These are phyloP conservation scores for Nothoprocta perdicaria DNA, from an alignment of 2,113 vertebrate species.

Conservation along the genomic window DNA sequence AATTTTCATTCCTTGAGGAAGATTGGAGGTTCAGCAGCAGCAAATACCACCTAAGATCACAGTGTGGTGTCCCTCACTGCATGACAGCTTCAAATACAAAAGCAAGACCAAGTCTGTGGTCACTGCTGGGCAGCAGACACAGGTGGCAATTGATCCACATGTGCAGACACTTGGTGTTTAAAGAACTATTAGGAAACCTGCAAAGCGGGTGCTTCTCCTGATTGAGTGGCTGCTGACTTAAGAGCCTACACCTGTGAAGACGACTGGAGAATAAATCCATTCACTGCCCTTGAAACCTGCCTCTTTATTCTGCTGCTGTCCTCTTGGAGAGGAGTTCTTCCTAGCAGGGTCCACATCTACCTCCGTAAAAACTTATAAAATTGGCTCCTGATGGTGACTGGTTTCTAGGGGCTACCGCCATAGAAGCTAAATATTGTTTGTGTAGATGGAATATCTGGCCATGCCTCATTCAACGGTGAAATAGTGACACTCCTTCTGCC, in stretches of 20 bases:
- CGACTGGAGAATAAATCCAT: not conserved
- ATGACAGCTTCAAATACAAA: not conserved
- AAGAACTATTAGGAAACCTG: not conserved
- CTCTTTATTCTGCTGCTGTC: not conserved
- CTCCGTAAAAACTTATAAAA: not conserved
- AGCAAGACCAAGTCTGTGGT: not conserved
- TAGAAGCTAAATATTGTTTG: not conserved
- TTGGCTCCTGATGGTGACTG: not conserved
- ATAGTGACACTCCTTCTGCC: not conserved
- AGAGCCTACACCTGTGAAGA: not conserved
- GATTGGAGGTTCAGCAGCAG: not conserved
- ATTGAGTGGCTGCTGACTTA: not conserved
- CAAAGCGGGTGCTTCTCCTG: not conserved
- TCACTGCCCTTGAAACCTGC: not conserved
- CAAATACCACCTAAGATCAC: not conserved
- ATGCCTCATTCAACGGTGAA: not conserved
- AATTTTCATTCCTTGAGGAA: not conserved
- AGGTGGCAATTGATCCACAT: not conserved
- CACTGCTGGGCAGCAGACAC: not conserved
- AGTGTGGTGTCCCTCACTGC: not conserved
- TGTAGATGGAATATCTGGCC: not conserved
- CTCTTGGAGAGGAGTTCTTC: not conserved
- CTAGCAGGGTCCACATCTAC: not conserved
- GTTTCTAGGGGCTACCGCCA: not conserved
- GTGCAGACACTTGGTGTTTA: not conserved